Evolutionary conservation across 2,113 vertebrate species (phyloP), one percentile per base, ranked within the genome.

Genomic region (Rattus rattus): DNA sequence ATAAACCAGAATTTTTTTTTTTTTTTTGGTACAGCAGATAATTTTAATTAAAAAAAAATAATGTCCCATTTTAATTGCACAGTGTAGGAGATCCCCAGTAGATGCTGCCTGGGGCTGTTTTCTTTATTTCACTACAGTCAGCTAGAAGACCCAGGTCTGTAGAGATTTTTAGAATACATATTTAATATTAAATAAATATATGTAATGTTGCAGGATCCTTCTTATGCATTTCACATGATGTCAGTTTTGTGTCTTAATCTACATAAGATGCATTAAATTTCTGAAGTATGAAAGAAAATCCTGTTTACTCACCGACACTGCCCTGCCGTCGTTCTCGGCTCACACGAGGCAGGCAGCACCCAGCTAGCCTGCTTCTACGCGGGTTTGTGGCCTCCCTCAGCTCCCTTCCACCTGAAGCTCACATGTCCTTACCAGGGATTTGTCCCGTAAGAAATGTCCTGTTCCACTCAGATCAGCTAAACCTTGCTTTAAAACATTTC

Each of bases 1-100:
- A 95, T 90, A 88, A 39, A 59, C 28, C 36, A 87, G 73, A 92
- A 92, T 59, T 79, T 88, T 87, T 87, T 69, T 88, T 87, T 87
- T 69, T 43, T 43, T 43, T n/a, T 90, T 70, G n/a, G 77, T 33
- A 86, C n/a, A 95, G 28, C 30, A 92, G 90, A 54, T 11, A 85
- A 96, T 94, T 88, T 76, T 47, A 95, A 70, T 90, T 96, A 77
- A 96, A 81, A 96, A 84, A 92, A 77, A 52, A 56, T 90, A 67
- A 70, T 83, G 76, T 79, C 77, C 43, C 79, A 88, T 88, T 75
- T 86, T 86, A 95, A 47, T 61, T 89, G 63, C 72, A 20, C 0
- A 7, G 24, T 54, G 17, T 73, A 70, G 39, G 77, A 92, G 91
- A 75, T 39, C n/a, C 59, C 10, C n/a, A 49, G 3, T 20, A 73